Evolutionary conservation across 1,140 invertebrate species (phyloP).

Genomic region (Triops cancriformis): DNA sequence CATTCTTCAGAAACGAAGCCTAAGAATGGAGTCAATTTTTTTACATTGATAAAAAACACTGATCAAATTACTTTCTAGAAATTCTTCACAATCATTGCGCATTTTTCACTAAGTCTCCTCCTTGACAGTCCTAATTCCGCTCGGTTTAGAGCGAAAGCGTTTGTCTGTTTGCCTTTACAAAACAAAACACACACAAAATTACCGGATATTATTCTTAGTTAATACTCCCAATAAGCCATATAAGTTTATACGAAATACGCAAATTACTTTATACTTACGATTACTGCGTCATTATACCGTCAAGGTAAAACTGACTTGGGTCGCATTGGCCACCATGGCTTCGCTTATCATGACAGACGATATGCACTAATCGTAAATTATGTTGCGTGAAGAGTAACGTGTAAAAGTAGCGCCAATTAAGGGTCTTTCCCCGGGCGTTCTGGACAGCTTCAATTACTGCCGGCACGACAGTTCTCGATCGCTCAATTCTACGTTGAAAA

Average conservation of each 20-base stretch:
- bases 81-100: too few species aligned
- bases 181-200: too few species aligned
- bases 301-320: background rate
- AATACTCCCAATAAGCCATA: background rate
- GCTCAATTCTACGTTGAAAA: background rate
- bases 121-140: too few species aligned
- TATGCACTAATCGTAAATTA: background rate
- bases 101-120: too few species aligned
- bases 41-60: too few species aligned
- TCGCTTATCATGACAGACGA: background rate
- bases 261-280: background rate
- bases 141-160: too few species aligned
- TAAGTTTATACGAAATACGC: background rate
- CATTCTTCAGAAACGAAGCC: too few species aligned
- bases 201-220: too few species aligned
- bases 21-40: too few species aligned
- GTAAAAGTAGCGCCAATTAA: constrained; percentile 7
- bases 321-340: background rate
- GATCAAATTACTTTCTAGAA: too few species aligned
- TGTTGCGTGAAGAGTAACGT: background rate
- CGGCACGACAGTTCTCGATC: background rate
- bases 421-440: background rate
- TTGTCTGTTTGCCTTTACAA: too few species aligned
- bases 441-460: background rate
- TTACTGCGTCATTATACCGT: background rate